Evolutionary conservation across 1,140 invertebrate species (phyloP), one percentile per base, ranked within the genome.

Genomic region (Mamestra configurata): DNA sequence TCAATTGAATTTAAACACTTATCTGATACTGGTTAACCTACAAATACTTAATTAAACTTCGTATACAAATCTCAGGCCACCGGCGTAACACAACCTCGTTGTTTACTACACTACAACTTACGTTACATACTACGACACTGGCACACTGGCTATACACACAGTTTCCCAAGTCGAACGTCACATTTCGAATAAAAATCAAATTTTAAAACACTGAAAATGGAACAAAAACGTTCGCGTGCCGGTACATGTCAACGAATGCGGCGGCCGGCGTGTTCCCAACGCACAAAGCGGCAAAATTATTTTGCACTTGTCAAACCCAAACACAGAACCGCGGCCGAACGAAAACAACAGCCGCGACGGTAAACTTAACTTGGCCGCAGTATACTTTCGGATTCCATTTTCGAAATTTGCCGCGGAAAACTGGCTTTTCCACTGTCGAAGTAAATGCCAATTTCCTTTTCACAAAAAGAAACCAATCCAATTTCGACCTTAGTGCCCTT

Each of bases 391-490:
- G 87, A 91, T 92, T 88, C 84, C 85, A 93, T 93, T 93, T 93
- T 90, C 86, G 84, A 91, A 92, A 88, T 91, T 84, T 94, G 92
- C 90, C 86, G 91, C 82, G 90, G 92, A 92, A 94, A 93, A 94
- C 91, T 92, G 82, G 91, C 92, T 94, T 94, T 94, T 93, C 93
- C 88, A 90, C 91, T 91, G 86, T 86, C 89, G 88, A 85, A 90
- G 90, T 94, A 93, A 93, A 94, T 93, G 90, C 92, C 92, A 94
- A 93, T 94, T 94, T 94, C 92, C 92, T 92, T 93, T 92, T 90
- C 79, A 88, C 87, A 4, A 15, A 43, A 40, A 4, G 64, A 18
- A n/a, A 51, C 37, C 77, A 79, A 80, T 72, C 73, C 31, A 89
- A 87, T 86, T 83, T 80, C 81, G 77, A 88, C 84, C 88, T 83